Evolutionary conservation across 1,140 invertebrate genomes (phyloP).

Genomic region (Euura saliciscinereae): DNA sequence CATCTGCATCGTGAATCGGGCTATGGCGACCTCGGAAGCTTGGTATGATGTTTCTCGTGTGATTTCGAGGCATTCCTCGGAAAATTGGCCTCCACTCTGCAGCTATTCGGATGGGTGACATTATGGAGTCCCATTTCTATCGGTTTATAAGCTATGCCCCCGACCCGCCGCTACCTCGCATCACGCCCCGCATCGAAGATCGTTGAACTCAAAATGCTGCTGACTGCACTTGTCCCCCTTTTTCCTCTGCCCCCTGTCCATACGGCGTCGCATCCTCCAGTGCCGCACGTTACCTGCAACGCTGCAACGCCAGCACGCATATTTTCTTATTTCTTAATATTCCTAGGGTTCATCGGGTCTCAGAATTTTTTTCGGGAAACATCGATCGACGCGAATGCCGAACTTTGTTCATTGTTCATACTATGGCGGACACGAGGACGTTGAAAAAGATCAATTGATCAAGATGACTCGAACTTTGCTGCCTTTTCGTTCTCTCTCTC

Average conservation of each 20-base stretch:
- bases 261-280: background rate
- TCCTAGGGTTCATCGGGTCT: too few species aligned
- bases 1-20: too few species aligned
- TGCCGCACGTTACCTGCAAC: background rate
- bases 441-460: background rate
- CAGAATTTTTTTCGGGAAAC: too few species aligned
- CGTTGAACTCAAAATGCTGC: slow-evolving; percentile 55
- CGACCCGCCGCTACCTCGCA: background rate
- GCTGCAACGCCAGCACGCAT: background rate
- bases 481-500: background rate
- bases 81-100: background rate
- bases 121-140: background rate
- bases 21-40: too few species aligned
- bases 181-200: slow-evolving; percentile 43
- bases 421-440: background rate
- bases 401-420: background rate
- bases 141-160: background rate
- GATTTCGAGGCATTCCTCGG: too few species aligned
- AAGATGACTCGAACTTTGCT: background rate
- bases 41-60: too few species aligned
- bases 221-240: slow-evolving; percentile 41
- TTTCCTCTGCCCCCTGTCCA: background rate
- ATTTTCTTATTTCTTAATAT: background rate
- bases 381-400: background rate
- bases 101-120: background rate